A percentile compares a stretch with the other conserved stretches of the same genome.
Conservation (phyloP, 2,113 vertebrate species). For the Hypanus sabinus region DNA sequence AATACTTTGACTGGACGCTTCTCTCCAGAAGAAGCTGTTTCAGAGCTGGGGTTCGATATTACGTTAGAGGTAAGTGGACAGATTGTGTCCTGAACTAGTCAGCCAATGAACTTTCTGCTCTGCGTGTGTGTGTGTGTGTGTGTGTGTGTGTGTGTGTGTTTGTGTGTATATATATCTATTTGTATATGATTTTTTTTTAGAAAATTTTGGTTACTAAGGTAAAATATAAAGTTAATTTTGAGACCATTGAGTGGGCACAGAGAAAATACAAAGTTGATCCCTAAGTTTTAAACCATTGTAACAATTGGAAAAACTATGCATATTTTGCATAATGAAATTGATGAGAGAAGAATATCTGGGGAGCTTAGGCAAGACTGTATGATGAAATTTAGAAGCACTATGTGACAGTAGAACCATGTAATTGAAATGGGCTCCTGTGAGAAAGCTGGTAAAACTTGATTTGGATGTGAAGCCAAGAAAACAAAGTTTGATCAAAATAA, state of each 20-base stretch:
- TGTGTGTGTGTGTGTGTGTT: no score
- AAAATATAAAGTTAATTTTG: not conserved
- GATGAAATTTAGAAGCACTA: not conserved
- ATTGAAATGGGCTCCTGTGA: not conserved
- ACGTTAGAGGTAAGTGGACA: constrained; percentile 74
- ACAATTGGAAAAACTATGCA: not conserved
- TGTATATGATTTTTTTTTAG: not conserved
- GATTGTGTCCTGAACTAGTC: not conserved
- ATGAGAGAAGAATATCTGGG: not conserved
- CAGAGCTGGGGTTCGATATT: constrained; percentile 88
- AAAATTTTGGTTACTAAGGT: not conserved
- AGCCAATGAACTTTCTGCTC: not conserved
- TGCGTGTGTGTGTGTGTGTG: no score
- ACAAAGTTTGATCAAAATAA: not conserved
- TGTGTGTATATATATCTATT: no score
- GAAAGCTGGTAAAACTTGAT: not conserved
- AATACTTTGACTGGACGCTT: constrained; percentile 84
- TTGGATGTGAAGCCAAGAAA: not conserved
- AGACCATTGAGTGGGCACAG: not conserved
- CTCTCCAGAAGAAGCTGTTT: constrained; percentile 92
- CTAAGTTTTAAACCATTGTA: not conserved
- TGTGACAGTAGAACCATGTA: not conserved
- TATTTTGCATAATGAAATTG: not conserved
- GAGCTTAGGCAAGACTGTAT: not conserved
- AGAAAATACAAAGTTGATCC: not conserved